Conservation (phyloP, 2,113 vertebrate genomes). For the Melanostigma gelatinosum region DNA sequence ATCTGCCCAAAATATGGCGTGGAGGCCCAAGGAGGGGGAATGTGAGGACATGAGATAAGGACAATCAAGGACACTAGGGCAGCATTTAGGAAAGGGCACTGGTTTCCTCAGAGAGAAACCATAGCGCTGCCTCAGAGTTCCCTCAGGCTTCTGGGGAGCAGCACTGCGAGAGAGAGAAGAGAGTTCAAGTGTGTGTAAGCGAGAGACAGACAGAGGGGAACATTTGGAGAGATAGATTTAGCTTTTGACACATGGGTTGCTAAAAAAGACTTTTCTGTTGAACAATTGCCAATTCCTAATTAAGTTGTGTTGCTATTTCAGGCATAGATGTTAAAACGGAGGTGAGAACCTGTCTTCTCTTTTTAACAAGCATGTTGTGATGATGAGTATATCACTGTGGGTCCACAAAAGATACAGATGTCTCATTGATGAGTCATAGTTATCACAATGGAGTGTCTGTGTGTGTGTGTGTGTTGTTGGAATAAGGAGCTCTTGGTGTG, state of each 20-base stretch:
- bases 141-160: constrained; percentile 50
- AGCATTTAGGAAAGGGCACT: constrained; percentile 27
- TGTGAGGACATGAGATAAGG: constrained; percentile 44
- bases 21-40: neutral
- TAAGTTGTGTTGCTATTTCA: constrained; percentile 33
- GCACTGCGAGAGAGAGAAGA: constrained; percentile 6
- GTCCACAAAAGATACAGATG: constrained; percentile 37
- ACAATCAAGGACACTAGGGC: constrained; percentile 55
- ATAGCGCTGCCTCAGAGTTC: constrained; percentile 62
- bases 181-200: constrained; percentile 4
- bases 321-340: constrained; percentile 31
- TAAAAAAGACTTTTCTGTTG: constrained; percentile 25
- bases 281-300: constrained; percentile 27
- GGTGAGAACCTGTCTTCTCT: constrained; percentile 35
- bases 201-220: neutral
- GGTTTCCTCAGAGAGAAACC: constrained; percentile 50
- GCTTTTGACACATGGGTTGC: constrained; percentile 20
- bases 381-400: constrained; percentile 36
- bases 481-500: constrained; percentile 17
- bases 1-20: constrained; percentile 20
- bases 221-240: constrained; percentile 15
- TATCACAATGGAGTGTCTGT: constrained; percentile 9
- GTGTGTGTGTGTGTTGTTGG: neutral
- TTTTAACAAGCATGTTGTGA: constrained; percentile 26
- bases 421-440: constrained; percentile 55